These are phyloP conservation scores for Pelecanus crispus DNA, from an alignment of 2,113 vertebrate species.

Conservation along the genomic window DNA sequence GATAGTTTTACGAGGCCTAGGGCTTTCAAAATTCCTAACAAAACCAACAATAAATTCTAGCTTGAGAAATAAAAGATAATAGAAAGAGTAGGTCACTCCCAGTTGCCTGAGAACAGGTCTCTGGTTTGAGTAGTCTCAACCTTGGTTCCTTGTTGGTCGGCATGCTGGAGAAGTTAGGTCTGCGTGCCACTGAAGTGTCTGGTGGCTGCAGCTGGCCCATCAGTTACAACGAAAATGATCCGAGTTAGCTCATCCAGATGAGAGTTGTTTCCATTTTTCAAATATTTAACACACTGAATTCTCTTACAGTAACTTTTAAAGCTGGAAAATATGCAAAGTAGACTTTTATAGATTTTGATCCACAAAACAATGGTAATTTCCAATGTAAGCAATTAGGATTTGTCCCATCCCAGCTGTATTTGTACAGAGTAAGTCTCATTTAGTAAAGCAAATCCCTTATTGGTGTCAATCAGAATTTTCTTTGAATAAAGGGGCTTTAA, in stretches of 20 bases:
- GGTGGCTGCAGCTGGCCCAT: not conserved
- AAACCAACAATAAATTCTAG: not conserved
- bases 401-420: not conserved
- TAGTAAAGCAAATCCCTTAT: not conserved
- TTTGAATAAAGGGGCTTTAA: not conserved
- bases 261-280: not conserved
- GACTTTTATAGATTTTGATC: not conserved
- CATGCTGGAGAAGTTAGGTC: not conserved
- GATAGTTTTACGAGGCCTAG: not conserved
- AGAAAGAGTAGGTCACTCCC: not conserved
- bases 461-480: not conserved
- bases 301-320: not conserved
- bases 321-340: not conserved
- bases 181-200: not conserved
- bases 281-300: not conserved
- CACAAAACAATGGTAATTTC: not conserved
- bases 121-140: not conserved
- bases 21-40: not conserved
- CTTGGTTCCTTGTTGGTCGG: rapidly evolving
- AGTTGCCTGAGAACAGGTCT: not conserved
- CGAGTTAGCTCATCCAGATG: not conserved
- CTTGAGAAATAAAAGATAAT: not conserved
- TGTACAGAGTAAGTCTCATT: not conserved
- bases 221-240: not conserved
- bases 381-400: not conserved